A percentile compares a stretch with the other conserved stretches of the same genome.
phyloP scores from a whole-genome alignment of 2,113 vertebrate genomes.

The Dunckerocampus dactyliophorus region DNA sequence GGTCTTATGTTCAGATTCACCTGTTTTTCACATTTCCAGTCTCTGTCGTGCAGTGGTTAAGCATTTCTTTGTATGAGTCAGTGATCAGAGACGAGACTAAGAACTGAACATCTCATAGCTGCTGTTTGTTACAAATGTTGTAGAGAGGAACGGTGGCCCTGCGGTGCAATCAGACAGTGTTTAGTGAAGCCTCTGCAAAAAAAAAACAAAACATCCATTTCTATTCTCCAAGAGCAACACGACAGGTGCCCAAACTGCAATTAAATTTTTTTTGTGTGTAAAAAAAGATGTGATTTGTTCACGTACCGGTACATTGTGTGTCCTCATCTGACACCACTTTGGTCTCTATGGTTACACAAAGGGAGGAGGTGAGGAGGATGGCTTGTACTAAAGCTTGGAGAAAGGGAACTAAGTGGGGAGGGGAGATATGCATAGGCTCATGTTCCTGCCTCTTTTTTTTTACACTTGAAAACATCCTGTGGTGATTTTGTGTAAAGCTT shows the following conservation, averaged over 20 bases:
- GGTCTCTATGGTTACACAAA: slow-evolving; percentile 67
- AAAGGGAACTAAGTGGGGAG: slow-evolving; percentile 18
- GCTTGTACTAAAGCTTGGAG: slow-evolving; percentile 35
- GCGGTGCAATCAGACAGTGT: neutral
- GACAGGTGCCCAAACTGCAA: slow-evolving; percentile 23
- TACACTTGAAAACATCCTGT: neutral
- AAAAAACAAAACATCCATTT: slow-evolving; percentile 8
- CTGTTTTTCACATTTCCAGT: slow-evolving; percentile 15
- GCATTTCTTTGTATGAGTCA: slow-evolving; percentile 48
- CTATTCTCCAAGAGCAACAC: neutral
- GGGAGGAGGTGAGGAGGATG: slow-evolving; percentile 40
- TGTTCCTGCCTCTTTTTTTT: slow-evolving; percentile 11
- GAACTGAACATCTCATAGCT: slow-evolving; percentile 25
- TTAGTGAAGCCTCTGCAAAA: neutral
- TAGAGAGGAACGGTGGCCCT: neutral
- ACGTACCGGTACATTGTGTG: slow-evolving; percentile 8
- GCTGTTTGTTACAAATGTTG: slow-evolving; percentile 13
- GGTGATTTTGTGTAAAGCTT: slow-evolving; percentile 1
- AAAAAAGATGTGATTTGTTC: slow-evolving; percentile 3
- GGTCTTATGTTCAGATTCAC: slow-evolving; percentile 3
- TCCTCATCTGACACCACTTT: slow-evolving; percentile 52
- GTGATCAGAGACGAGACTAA: slow-evolving; percentile 28
- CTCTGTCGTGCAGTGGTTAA: slow-evolving; percentile 32
- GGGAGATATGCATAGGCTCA: slow-evolving; percentile 28
- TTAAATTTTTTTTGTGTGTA: slow-evolving; percentile 18